Evolutionary conservation across 1,140 invertebrate species (phyloP).

Genomic region (Pogonomyrmex barbatus): DNA sequence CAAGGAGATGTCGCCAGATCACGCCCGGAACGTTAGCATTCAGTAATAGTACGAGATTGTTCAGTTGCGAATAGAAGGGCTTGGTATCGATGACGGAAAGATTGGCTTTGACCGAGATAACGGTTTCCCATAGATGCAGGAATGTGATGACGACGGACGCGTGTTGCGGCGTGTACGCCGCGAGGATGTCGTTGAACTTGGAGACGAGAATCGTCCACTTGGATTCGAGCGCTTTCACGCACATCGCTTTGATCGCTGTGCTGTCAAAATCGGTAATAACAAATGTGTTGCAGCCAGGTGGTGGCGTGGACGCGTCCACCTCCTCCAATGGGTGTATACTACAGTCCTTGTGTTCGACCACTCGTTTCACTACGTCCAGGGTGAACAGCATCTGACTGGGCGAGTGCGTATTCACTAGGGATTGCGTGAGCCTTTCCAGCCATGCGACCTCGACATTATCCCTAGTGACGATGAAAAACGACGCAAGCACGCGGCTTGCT

Average conservation of each 20-base stretch:
- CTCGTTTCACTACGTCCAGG: conserved; percentile 93
- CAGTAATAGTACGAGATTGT: conserved; percentile 92
- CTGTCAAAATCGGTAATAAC: conserved; percentile 92
- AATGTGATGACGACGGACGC: conserved; percentile 90
- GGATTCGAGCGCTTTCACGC: conserved; percentile 93
- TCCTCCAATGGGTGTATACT: conserved; percentile 94
- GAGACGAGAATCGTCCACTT: conserved; percentile 92
- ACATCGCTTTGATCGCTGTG: conserved; percentile 93
- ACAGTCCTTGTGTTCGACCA: conserved; percentile 95
- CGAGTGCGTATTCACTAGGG: conserved; percentile 83
- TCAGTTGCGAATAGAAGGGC: conserved; percentile 94
- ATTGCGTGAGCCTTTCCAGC: conserved; percentile 89
- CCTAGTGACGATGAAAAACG: conserved; percentile 93
- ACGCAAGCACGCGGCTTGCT: conserved; percentile 92
- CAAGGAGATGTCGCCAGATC: conserved; percentile 94
- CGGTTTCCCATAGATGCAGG: conserved; percentile 94
- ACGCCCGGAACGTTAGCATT: conserved; percentile 91
- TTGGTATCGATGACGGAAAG: conserved; percentile 95
- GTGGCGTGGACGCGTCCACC: conserved; percentile 76
- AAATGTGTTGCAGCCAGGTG: conserved; percentile 88
- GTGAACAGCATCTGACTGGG: conserved; percentile 90
- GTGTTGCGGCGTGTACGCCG: conserved; percentile 84
- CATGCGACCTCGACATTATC: conserved; percentile 92
- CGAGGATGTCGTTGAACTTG: conserved; percentile 86
- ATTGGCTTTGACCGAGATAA: conserved; percentile 96